These are phyloP conservation scores for Shinisaurus crocodilurus DNA, from an alignment of 2,113 vertebrate genomes.

Conservation along the genomic window DNA sequence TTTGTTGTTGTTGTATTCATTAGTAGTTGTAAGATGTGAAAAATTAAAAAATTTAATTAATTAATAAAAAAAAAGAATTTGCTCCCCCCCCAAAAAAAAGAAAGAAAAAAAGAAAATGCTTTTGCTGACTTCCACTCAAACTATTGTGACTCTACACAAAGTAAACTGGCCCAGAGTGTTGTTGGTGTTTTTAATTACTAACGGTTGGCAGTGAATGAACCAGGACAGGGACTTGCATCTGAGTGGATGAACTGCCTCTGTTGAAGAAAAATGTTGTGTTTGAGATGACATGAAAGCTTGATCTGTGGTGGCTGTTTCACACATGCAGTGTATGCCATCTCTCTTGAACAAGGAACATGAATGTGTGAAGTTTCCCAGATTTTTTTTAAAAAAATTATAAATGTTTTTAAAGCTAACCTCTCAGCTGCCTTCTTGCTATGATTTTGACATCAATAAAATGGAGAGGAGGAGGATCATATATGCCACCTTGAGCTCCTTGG, in stretches of 20 bases:
- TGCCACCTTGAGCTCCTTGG: too few species aligned
- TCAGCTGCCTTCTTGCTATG: not conserved
- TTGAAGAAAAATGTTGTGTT: not conserved
- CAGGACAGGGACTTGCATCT: not conserved
- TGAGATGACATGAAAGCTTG: not conserved
- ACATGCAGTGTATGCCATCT: not conserved
- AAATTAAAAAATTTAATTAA: too few species aligned
- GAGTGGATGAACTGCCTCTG: not conserved
- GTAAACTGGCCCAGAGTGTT: not conserved
- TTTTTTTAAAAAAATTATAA: not conserved
- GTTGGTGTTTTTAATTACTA: not conserved
- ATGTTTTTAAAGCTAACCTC: not conserved
- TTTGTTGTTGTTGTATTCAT: too few species aligned
- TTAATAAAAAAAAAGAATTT: too few species aligned
- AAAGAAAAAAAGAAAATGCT: too few species aligned
- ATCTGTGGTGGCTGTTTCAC: not conserved
- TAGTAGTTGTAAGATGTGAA: too few species aligned
- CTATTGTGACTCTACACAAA: not conserved
- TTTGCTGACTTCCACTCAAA: not conserved
- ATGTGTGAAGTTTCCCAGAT: not conserved
- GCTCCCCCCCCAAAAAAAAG: too few species aligned
- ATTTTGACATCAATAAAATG: not conserved
- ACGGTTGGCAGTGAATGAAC: not conserved
- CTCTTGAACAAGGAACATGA: not conserved
- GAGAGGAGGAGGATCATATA: not conserved